Conservation (phyloP, 2,888 invertebrate genomes). For the Carterocephalus palaemon region DNA sequence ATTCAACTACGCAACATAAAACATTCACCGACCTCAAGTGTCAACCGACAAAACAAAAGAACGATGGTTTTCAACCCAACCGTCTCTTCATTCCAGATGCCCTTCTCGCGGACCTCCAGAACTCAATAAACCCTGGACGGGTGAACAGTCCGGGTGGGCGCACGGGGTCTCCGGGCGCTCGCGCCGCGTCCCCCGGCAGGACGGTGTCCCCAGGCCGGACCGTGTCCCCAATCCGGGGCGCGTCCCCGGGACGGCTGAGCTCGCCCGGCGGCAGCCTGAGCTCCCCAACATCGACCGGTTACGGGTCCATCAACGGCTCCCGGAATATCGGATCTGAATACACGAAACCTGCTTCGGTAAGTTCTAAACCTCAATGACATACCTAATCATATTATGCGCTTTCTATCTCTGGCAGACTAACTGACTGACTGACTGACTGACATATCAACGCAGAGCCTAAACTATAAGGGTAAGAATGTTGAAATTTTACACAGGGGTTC, state of each 20-base stretch:
- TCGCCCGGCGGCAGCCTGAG: constrained; percentile 71
- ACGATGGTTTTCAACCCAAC: not conserved
- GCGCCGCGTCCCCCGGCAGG: constrained; percentile 63
- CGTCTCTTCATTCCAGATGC: constrained; percentile 86
- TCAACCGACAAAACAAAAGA: not conserved
- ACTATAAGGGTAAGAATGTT: no score
- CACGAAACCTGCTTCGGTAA: constrained; percentile 81
- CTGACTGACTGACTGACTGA: no score
- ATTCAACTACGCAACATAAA: no score
- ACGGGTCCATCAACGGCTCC: constrained; percentile 88
- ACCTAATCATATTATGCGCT: no score
- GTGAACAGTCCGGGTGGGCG: constrained; percentile 65
- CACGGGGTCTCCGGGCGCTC: constrained; percentile 73
- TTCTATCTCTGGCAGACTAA: no score
- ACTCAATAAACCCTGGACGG: constrained; percentile 87
- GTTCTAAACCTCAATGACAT: no score
- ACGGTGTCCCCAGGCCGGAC: constrained; percentile 61
- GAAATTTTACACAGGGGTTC: no score
- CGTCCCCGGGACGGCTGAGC: constrained; percentile 77
- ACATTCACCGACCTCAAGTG: not conserved
- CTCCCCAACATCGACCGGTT: constrained; percentile 81
- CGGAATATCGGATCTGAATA: constrained; percentile 73
- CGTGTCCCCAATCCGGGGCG: constrained; percentile 53
- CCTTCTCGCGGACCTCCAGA: constrained; percentile 95
- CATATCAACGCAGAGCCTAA: no score